Conservation (phyloP, 2,113 vertebrate species). For the Barnardius zonarius region DNA sequence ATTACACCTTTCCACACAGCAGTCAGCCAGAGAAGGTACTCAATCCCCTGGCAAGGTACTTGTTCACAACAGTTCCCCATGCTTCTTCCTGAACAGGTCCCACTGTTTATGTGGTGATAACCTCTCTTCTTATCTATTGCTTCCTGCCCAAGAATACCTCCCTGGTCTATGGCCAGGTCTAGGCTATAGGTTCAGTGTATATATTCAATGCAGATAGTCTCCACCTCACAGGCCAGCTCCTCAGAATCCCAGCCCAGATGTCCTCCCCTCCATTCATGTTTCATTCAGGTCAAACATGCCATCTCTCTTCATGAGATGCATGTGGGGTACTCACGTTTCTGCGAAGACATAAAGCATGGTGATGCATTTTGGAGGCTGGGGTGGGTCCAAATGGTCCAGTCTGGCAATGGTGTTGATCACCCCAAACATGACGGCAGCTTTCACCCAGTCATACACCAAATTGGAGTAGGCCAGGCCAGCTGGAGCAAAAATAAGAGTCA, state of each 20-base stretch:
- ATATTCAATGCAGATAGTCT: background rate
- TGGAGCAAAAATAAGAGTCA: conserved; percentile 49
- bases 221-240: background rate
- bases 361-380: conserved; percentile 92
- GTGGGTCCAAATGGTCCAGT: conserved; percentile 91
- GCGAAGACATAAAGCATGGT: conserved; percentile 92
- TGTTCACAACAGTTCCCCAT: background rate
- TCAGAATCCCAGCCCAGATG: background rate
- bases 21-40: background rate
- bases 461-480: conserved; percentile 92
- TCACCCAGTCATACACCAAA: conserved; percentile 95
- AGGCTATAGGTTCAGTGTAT: background rate
- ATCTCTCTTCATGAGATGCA: rapidly evolving
- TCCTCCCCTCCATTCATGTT: rapidly evolving
- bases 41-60: background rate
- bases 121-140: background rate
- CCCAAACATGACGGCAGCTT: conserved; percentile 93
- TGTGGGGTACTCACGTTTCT: conserved; percentile 81
- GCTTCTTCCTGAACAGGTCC: background rate
- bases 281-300: background rate
- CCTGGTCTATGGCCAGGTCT: background rate
- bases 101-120: rapidly evolving
- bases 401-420: conserved; percentile 86
- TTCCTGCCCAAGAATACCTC: background rate
- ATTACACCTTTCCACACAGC: background rate